These are phyloP conservation scores for Steatornis caripensis DNA, from an alignment of 2,113 vertebrate genomes.

Conservation along the genomic window DNA sequence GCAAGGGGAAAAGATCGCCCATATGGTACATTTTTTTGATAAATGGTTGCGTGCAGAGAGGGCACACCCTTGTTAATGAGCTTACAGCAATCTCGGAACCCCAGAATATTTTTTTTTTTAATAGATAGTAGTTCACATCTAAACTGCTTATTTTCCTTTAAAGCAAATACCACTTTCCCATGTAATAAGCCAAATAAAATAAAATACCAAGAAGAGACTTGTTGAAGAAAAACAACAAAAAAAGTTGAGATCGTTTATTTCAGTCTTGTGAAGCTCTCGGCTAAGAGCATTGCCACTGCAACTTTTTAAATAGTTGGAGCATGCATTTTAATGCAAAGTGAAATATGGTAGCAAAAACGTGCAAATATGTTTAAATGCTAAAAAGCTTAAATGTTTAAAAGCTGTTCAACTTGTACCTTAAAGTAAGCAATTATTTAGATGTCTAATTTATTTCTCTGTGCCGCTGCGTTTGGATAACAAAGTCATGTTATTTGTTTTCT, in stretches of 20 bases:
- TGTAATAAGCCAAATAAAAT: constrained; percentile 52
- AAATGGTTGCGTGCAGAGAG: background rate
- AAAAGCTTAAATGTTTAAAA: background rate
- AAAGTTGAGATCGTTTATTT: background rate
- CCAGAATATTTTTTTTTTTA: background rate
- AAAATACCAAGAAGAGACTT: constrained; percentile 28
- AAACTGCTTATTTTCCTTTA: constrained; percentile 12
- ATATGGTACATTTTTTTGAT: background rate
- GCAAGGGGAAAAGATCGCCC: background rate
- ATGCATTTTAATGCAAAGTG: background rate
- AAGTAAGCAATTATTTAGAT: background rate
- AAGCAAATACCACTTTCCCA: constrained; percentile 32
- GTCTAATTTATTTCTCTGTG: background rate
- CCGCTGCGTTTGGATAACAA: background rate
- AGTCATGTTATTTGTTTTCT: background rate
- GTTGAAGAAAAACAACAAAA: background rate
- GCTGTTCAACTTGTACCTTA: background rate
- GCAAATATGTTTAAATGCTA: no score
- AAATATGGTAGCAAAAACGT: background rate
- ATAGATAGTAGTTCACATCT: constrained; percentile 6
- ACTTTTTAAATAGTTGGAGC: background rate
- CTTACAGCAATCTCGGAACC: background rate
- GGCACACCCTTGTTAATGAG: background rate
- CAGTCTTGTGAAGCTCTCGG: background rate
- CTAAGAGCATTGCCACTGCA: background rate